Evolutionary conservation across 2,888 invertebrate genomes (phyloP).

Genomic region (Norana najaformis): DNA sequence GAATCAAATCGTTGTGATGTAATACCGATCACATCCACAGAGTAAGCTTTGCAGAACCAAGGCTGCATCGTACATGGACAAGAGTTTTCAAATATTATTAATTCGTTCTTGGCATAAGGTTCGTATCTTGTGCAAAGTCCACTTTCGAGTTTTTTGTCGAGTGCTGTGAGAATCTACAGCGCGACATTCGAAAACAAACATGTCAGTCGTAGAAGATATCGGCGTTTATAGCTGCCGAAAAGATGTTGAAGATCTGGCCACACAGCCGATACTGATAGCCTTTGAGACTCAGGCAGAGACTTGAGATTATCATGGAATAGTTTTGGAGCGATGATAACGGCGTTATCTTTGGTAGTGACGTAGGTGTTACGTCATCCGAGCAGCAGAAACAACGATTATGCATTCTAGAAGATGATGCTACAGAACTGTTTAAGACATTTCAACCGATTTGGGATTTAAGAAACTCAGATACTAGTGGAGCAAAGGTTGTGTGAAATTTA

Average conservation of each 20-base stretch:
- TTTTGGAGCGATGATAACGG: neutral
- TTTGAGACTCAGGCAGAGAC: neutral
- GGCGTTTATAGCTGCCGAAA: neutral
- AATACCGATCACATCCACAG: no score
- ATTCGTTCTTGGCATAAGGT: neutral
- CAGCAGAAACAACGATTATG: neutral
- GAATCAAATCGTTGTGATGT: no score
- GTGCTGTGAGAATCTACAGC: neutral
- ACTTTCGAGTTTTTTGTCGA: neutral
- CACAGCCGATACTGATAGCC: neutral
- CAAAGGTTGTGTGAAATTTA: neutral
- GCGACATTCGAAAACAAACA: neutral
- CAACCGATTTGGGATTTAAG: neutral
- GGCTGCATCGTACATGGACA: no score
- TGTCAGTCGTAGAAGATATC: neutral
- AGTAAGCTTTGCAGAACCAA: no score
- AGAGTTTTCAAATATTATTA: no score
- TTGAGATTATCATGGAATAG: neutral
- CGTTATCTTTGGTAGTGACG: neutral
- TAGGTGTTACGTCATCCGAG: neutral
- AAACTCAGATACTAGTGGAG: neutral
- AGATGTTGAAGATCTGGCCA: neutral
- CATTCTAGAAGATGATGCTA: neutral
- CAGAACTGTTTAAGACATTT: neutral
- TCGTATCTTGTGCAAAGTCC: neutral